Evolutionary conservation across 2,888 invertebrate genomes (phyloP), one percentile per base, ranked within the genome.

Genomic region (Mimas tiliae): DNA sequence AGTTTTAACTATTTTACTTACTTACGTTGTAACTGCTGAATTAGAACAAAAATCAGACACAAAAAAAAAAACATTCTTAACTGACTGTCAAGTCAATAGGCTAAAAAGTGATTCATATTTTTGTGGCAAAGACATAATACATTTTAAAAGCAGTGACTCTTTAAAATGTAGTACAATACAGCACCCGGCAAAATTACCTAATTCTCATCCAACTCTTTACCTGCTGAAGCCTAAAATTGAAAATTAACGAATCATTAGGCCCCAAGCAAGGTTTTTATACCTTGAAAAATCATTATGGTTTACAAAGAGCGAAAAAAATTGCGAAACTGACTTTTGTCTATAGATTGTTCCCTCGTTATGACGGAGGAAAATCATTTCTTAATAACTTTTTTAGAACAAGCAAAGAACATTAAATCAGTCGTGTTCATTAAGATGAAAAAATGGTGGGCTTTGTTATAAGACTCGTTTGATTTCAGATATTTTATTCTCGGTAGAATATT

Each of bases 171-270:
- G 42, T 45, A 11, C 12, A 9, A 7, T 45, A 45, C 14, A 45
- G 45, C 14, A 45, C 45, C 45, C 14, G 50, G 50, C 8, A 58
- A 42, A 58, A 58, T 34, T 34, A 19, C 48, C 45, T 7, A n/a
- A 8, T 58, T 33, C 16, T 48, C 38, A 34, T 55, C 51, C 65
- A 62, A 45, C 63, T 42, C 50, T 52, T 63, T 53, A 45, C 63
- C 65, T 58, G 33, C 21, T 33, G 65, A 64, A 67, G 48, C 47
- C 63, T 68, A 70, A 71, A 65, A 74, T 71, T 74, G 69, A 69
- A 75, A 72, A 71, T 38, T 65, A 52, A 72, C 64, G 76, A 62
- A 66, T 72, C 74, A 73, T 72, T 78, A 70, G 45, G 50, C 65
- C 6, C 34, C 69, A 70, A 69, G 62, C 64, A 63, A 68, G 69